Percentiles rank a stretch among this genome's conserved stretches.
Conservation (phyloP, 2,113 vertebrate genomes). For the Archilochus colubris region DNA sequence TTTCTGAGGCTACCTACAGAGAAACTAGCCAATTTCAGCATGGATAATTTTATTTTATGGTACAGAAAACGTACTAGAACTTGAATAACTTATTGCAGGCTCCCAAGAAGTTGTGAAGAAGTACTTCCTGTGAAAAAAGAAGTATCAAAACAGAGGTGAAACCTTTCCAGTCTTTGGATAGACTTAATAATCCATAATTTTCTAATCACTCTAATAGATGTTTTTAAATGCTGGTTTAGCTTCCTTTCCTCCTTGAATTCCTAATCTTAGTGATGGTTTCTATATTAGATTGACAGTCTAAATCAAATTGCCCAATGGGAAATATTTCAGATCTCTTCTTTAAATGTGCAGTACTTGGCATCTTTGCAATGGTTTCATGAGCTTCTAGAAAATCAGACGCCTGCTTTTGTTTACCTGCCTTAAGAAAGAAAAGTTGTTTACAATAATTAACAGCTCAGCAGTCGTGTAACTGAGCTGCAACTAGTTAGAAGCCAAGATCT, state of each 20-base stretch:
- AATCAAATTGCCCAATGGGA: not conserved
- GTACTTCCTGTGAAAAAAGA: not conserved
- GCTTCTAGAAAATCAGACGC: not conserved
- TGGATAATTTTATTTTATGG: not conserved
- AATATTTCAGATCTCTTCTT: not conserved
- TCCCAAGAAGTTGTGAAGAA: not conserved
- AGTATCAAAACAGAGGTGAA: not conserved
- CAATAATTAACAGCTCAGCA: not conserved
- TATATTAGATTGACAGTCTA: not conserved
- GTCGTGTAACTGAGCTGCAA: not conserved
- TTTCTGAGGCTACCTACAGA: not conserved
- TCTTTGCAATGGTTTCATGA: not conserved
- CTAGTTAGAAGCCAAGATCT: not conserved
- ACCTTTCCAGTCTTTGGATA: not conserved
- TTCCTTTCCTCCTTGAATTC: not conserved
- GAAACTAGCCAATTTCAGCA: not conserved
- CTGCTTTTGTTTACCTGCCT: not conserved
- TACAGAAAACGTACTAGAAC: not conserved
- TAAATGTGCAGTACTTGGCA: not conserved
- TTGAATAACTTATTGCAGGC: not conserved
- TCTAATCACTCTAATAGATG: not conserved
- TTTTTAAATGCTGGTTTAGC: not conserved
- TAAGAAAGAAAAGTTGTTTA: not conserved
- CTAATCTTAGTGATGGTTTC: rapidly evolving
- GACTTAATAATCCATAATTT: not conserved